Conservation (phyloP, 37 sponge, comb jelly and placozoan species). For the Chondrosia reniformis region DNA sequence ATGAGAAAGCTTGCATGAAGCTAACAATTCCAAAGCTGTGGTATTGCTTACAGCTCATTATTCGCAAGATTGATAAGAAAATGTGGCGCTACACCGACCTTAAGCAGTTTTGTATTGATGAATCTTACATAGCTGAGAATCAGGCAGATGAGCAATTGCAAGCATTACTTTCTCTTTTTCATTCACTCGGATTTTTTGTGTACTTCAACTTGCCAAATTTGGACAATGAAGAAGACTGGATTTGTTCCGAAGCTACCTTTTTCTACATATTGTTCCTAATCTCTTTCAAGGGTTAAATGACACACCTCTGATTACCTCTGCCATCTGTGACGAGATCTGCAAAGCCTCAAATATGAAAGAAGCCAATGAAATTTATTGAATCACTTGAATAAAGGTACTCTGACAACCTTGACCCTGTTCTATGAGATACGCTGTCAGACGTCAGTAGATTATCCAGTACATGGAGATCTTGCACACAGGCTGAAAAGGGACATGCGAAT, state of each 20-base stretch:
- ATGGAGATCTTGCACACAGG: no score
- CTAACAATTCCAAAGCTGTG: not conserved
- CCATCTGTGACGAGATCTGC: no score
- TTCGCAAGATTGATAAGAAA: not conserved
- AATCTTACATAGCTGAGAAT: not conserved
- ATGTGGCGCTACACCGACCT: not conserved
- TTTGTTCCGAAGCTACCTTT: constrained; percentile 11
- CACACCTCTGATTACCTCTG: no score
- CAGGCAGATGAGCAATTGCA: constrained; percentile 3
- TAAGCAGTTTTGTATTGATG: not conserved
- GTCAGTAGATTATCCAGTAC: no score
- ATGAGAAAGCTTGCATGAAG: not conserved
- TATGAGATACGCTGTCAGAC: no score
- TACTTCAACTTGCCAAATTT: not conserved
- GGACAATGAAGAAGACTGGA: not conserved
- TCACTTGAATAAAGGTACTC: no score
- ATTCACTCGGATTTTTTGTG: not conserved
- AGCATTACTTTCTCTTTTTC: not conserved
- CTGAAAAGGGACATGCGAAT: no score
- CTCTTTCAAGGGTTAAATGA: no score
- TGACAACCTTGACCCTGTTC: no score
- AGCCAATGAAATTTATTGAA: no score
- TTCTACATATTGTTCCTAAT: no score
- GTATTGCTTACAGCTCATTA: not conserved
- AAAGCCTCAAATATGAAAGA: no score